Evolutionary conservation across 2,888 invertebrate species (phyloP).

Genomic region (Lymantria dispar): DNA sequence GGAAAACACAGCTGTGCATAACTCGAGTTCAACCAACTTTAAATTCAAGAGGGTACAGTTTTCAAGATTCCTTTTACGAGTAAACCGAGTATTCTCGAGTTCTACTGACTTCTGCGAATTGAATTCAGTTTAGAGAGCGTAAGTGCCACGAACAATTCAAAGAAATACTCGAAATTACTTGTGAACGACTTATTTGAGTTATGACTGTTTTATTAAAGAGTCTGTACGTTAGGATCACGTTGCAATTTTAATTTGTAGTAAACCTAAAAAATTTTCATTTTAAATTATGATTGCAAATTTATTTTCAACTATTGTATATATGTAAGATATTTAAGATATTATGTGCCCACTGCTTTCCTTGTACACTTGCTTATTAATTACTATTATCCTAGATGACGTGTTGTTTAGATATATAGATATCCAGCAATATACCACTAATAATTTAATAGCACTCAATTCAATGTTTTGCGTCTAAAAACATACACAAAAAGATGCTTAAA

Average conservation of each 20-base stretch:
- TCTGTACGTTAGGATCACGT: neutral
- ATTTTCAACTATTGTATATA: too few relatives aligned
- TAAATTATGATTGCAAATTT: too few relatives aligned
- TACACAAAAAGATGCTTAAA: too few relatives aligned
- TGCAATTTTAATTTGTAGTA: neutral
- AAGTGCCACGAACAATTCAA: constrained; percentile 20
- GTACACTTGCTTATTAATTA: too few relatives aligned
- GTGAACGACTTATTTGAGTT: neutral
- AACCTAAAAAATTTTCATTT: too few relatives aligned
- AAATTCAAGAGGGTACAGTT: constrained; percentile 21
- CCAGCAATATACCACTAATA: too few relatives aligned
- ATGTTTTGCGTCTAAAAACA: too few relatives aligned
- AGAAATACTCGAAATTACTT: constrained; percentile 9
- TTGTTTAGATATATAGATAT: too few relatives aligned
- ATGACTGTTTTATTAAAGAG: neutral
- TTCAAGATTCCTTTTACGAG: constrained; percentile 18
- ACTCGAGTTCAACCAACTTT: constrained; percentile 16
- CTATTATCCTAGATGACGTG: too few relatives aligned
- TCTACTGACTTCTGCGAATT: constrained; percentile 19
- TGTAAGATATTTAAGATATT: too few relatives aligned
- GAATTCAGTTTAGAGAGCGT: constrained; percentile 22
- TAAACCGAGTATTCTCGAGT: constrained; percentile 21
- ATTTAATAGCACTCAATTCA: too few relatives aligned
- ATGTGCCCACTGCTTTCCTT: too few relatives aligned
- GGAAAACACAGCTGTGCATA: constrained; percentile 5